Evolutionary conservation across 2,113 vertebrate genomes (phyloP), one percentile per base, ranked within the genome.

Genomic region (Megaceryle maxima): DNA sequence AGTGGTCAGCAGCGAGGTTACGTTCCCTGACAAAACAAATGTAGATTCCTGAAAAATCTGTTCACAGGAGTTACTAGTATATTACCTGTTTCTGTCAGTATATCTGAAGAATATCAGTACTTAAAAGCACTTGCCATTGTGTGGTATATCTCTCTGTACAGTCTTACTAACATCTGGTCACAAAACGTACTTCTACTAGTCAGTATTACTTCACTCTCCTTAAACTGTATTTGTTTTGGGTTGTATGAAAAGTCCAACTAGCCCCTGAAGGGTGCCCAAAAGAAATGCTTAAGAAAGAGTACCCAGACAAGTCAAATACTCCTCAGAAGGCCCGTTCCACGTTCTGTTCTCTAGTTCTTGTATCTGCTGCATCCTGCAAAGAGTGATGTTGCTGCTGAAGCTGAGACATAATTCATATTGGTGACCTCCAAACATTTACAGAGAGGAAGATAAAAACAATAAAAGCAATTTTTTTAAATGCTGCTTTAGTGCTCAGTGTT

Each of bases 401-500:
- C 39, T 9, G 25, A 83, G 62, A 13, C 16, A 29, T 4, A 44
- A 24, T n/a, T 69, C 28, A 14, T 20, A 55, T 50, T 2, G 44
- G 31, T 11, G 22, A 77, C 25, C 64, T 70, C 72, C 51, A 62
- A 76, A 62, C 1, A 1, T 11, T 50, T 24, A 41, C 1, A 46
- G 21, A 56, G 12, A 86, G 31, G 5, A 20, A 73, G 26, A 15
- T 9, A 20, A 43, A 35, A 35, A 1, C 26, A 57, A 51, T 13
- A 24, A 73, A 82, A 73, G 37, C 1, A 33, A 33, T 46, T 87
- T 13, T 78, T 74, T 55, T 68, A 75, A 73, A 14, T 26, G 35
- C 2, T 1, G 4, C 0, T 3, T 9, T n/a, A 31, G 21, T 1
- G 0, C 28, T 63, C 14, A 6, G 1, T 16, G 29, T 24, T 28